Conservation (phyloP, 2,888 invertebrate genomes). For the Exephanes ischioxanthus region DNA sequence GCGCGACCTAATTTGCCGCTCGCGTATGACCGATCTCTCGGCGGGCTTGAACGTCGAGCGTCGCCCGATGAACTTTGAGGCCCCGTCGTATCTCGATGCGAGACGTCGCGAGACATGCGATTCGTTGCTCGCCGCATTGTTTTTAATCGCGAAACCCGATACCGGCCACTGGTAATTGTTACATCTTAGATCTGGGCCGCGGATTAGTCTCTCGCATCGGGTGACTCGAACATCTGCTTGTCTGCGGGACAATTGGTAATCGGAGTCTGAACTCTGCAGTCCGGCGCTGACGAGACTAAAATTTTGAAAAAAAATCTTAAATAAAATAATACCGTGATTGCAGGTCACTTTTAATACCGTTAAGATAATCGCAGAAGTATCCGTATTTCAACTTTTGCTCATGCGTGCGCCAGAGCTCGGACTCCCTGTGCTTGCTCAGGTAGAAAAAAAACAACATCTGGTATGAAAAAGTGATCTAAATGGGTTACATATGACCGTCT, state of each 20-base stretch:
- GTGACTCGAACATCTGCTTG: slow-evolving; percentile 28
- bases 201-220: slow-evolving; percentile 42
- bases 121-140: slow-evolving; percentile 9
- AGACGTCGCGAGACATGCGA: not conserved
- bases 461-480: too few relatives aligned
- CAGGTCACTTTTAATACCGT: too few relatives aligned
- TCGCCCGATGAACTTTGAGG: not conserved
- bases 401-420: too few relatives aligned
- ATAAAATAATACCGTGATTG: too few relatives aligned
- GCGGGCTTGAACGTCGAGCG: not conserved
- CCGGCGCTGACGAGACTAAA: too few relatives aligned
- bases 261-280: slow-evolving; percentile 9
- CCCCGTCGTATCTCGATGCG: too few relatives aligned
- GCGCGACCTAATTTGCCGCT: not conserved
- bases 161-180: slow-evolving; percentile 34
- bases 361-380: too few relatives aligned
- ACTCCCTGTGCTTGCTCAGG: too few relatives aligned
- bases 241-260: not conserved
- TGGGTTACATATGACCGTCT: too few relatives aligned
- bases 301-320: too few relatives aligned
- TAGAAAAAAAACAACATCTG: too few relatives aligned
- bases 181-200: slow-evolving; percentile 40
- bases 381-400: too few relatives aligned
- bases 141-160: slow-evolving; percentile 11
- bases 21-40: not conserved